These are phyloP conservation scores for Andrena bucephala DNA, from an alignment of 2,888 invertebrate genomes.

Conservation along the genomic window DNA sequence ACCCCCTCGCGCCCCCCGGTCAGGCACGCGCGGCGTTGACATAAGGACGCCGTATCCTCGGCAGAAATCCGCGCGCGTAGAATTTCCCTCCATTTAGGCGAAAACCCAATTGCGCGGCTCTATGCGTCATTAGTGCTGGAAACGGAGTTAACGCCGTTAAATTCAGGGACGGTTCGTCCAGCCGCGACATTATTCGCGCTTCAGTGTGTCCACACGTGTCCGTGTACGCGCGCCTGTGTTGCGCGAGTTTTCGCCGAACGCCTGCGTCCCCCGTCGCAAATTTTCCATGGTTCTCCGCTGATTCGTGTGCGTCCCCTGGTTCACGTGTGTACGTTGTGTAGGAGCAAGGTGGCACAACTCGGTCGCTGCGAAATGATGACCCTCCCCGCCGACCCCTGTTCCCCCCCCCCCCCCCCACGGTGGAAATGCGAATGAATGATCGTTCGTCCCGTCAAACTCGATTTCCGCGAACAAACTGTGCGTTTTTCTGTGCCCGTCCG, in stretches of 20 bases:
- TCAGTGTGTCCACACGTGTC: conserved; percentile 31
- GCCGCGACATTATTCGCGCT: conserved; percentile 77
- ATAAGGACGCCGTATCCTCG: conserved; percentile 67
- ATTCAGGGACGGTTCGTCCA: conserved; percentile 73
- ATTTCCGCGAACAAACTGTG: conserved; percentile 57
- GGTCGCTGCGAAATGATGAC: conserved; percentile 55
- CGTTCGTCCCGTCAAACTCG: conserved; percentile 67
- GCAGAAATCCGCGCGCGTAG: conserved; percentile 60
- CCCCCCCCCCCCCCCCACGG: conserved; percentile 1
- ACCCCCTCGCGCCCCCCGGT: conserved; percentile 1
- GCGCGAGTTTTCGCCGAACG: not conserved
- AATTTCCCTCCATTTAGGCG: conserved; percentile 67
- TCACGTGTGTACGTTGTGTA: conserved; percentile 3
- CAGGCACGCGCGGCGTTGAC: conserved; percentile 47
- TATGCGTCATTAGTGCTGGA: conserved; percentile 82
- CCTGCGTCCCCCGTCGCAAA: conserved; percentile 5
- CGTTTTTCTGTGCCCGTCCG: conserved; percentile 37
- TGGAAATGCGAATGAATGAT: conserved; percentile 72
- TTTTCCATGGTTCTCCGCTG: conserved; percentile 16
- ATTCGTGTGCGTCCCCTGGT: conserved; percentile 13
- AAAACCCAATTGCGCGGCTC: conserved; percentile 78
- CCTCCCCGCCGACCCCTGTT: conserved; percentile 11
- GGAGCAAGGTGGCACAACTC: conserved; percentile 2
- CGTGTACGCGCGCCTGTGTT: not conserved
- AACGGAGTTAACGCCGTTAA: conserved; percentile 79